Conservation (phyloP, 2,113 vertebrate genomes). For the Isichthys henryi region DNA sequence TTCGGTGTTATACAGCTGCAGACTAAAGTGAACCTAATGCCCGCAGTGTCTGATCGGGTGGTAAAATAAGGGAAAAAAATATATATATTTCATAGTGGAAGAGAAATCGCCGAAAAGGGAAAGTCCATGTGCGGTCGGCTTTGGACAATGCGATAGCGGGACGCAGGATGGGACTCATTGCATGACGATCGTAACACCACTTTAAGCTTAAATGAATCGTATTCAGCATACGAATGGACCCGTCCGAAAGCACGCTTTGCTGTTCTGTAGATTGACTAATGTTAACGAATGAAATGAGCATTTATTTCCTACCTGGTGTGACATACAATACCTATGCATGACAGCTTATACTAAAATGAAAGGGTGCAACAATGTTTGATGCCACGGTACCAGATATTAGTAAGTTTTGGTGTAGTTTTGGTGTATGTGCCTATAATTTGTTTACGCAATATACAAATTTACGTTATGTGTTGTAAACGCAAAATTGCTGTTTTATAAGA, state of each 20-base stretch:
- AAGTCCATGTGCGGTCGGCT: neutral
- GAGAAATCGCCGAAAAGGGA: neutral
- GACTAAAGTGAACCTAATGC: neutral
- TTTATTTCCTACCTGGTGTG: neutral
- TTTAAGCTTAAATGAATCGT: neutral
- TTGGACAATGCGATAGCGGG: neutral
- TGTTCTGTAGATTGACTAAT: neutral
- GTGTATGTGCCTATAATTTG: neutral
- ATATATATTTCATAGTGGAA: neutral
- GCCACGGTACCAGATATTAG: neutral
- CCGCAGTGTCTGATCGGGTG: neutral
- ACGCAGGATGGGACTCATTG: neutral
- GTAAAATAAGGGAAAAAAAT: neutral
- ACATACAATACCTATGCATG: neutral
- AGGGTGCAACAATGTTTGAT: neutral
- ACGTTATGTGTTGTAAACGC: neutral
- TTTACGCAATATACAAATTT: neutral
- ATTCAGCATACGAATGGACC: neutral
- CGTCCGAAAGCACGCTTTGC: neutral
- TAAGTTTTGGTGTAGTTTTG: neutral
- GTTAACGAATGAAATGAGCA: neutral
- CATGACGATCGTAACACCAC: neutral
- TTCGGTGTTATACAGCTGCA: neutral
- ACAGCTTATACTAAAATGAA: neutral
- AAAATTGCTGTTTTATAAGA: neutral